These are phyloP conservation scores for Euwallacea fornicatus DNA, from an alignment of 1,140 invertebrate species.

Conservation along the genomic window DNA sequence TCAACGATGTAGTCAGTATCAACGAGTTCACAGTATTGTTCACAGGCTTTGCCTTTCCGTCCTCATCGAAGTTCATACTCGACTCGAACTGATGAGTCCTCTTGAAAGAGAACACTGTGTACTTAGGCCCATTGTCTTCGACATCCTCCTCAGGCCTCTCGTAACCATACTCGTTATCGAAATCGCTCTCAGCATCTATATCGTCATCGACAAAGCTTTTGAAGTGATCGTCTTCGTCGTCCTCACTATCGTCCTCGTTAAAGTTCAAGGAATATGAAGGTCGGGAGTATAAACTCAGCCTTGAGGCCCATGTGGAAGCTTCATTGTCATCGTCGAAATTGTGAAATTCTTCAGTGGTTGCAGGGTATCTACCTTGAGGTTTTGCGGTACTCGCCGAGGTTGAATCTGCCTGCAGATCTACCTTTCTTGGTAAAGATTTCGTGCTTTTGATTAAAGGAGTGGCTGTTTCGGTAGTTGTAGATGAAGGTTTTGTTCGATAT, in stretches of 20 bases:
- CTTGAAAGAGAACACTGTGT: conserved; percentile 22
- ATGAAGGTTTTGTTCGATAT: too few relatives aligned
- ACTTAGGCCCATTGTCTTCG: conserved; percentile 13
- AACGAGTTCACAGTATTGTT: conserved; percentile 26
- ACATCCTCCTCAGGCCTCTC: conserved; percentile 17
- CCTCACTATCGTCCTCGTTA: conserved; percentile 22
- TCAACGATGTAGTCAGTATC: conserved; percentile 1
- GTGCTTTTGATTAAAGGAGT: too few relatives aligned
- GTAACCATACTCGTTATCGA: conserved; percentile 12
- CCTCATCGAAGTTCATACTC: conserved; percentile 31
- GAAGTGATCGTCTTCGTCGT: conserved; percentile 12
- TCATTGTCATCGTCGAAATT: background rate
- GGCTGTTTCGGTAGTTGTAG: too few relatives aligned
- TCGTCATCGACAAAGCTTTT: conserved; percentile 16
- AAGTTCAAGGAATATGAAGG: conserved; percentile 1
- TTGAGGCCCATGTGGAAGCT: background rate
- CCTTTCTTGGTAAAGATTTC: too few relatives aligned
- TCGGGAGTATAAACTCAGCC: conserved; percentile 12
- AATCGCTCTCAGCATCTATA: background rate
- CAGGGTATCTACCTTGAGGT: too few relatives aligned
- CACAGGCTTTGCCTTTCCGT: conserved; percentile 16
- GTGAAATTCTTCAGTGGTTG: too few relatives aligned
- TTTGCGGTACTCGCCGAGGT: too few relatives aligned
- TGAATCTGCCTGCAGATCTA: too few relatives aligned
- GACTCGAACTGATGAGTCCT: conserved; percentile 29